These are phyloP conservation scores for Mustela lutreola DNA, from an alignment of 2,113 vertebrate genomes.

Conservation along the genomic window DNA sequence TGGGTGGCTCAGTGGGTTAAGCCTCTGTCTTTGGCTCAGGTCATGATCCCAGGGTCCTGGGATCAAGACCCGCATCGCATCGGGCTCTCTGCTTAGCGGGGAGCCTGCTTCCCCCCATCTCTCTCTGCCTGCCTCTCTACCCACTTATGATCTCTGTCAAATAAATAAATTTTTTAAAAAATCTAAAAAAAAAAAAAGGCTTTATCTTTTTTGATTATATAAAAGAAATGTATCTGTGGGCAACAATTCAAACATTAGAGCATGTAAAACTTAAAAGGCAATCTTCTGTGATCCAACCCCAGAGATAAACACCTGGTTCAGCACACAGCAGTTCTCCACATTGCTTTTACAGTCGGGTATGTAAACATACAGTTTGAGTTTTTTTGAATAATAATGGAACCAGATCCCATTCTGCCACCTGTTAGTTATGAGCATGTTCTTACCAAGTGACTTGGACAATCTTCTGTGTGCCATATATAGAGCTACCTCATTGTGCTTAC, in stretches of 20 bases:
- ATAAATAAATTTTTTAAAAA: no score
- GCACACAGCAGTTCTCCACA: not conserved
- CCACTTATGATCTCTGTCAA: no score
- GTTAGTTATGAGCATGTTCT: not conserved
- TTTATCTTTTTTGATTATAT: not conserved
- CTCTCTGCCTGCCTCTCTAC: no score
- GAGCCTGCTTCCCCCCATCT: no score
- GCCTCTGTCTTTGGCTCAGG: no score
- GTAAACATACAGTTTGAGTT: not conserved
- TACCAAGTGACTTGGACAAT: not conserved
- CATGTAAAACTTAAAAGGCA: not conserved
- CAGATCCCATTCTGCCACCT: not conserved
- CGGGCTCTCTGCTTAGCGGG: no score
- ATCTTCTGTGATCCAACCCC: not conserved
- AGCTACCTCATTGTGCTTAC: not conserved
- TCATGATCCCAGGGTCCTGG: no score
- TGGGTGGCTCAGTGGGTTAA: no score
- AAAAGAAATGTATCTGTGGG: not conserved
- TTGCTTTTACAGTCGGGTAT: not conserved
- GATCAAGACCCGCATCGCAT: no score
- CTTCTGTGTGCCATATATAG: not conserved
- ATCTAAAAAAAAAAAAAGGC: not conserved
- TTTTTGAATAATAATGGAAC: not conserved
- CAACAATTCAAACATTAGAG: slow-evolving; percentile 15
- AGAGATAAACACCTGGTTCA: not conserved